Evolutionary conservation across 1,140 invertebrate species (phyloP).

Genomic region (Gonatopus flavifemur): DNA sequence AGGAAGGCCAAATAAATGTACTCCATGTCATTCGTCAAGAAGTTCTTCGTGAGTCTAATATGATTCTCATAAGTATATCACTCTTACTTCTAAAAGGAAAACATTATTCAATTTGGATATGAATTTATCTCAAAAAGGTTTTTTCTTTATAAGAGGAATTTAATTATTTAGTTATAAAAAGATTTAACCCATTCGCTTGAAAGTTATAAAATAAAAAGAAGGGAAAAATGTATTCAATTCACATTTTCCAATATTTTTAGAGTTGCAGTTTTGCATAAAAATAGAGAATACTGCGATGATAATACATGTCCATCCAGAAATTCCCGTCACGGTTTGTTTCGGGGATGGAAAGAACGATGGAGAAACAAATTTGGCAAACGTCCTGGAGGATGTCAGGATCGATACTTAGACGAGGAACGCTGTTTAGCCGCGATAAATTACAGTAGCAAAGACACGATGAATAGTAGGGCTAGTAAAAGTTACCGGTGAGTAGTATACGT

Average conservation of each 20-base stretch:
- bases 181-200: constrained; percentile 1
- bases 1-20: constrained; percentile 24
- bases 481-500: constrained; percentile 23
- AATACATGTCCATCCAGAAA: constrained; percentile 16
- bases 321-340: constrained; percentile 6
- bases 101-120: too few species aligned
- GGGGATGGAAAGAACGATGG: constrained; percentile 29
- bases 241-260: constrained; percentile 14
- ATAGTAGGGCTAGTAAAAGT: constrained; percentile 17
- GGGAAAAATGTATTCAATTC: too few species aligned
- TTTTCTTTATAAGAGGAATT: too few species aligned
- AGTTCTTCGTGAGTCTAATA: constrained; percentile 27
- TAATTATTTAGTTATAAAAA: background rate
- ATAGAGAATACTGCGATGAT: constrained; percentile 30
- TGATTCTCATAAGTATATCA: too few species aligned
- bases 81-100: too few species aligned
- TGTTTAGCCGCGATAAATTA: constrained; percentile 32
- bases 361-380: constrained; percentile 26
- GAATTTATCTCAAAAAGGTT: too few species aligned
- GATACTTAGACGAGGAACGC: constrained; percentile 27
- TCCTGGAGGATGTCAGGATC: constrained; percentile 18
- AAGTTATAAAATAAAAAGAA: constrained; percentile 5
- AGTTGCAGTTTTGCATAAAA: constrained; percentile 34
- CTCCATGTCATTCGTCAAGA: constrained; percentile 20
- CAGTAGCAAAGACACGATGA: constrained; percentile 28